Percentiles rank a stretch among this genome's conserved stretches.
Evolutionary conservation across 1,140 invertebrate genomes (phyloP).

Genomic region (Zaprionus davidi): DNA sequence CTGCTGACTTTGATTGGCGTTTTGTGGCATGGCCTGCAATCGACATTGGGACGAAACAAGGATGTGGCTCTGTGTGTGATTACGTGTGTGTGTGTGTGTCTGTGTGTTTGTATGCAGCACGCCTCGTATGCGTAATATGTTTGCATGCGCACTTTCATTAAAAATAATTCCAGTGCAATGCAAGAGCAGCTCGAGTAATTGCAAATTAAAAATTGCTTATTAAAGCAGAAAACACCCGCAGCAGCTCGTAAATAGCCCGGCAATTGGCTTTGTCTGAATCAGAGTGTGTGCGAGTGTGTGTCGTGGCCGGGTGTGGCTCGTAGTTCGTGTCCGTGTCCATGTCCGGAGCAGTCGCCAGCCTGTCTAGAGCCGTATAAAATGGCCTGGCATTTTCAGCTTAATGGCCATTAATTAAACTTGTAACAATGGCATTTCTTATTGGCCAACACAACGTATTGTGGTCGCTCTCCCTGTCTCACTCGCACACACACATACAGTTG

Average conservation of each 20-base stretch:
- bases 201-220: constrained; percentile 83
- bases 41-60: not conserved
- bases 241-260: constrained; percentile 40
- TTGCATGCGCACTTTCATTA: constrained; percentile 74
- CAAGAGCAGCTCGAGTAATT: constrained; percentile 65
- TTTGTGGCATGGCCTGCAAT: not conserved
- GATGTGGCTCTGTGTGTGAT: not conserved
- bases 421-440: constrained; percentile 72
- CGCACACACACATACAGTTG: not conserved
- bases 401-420: constrained; percentile 75
- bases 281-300: constrained; percentile 8
- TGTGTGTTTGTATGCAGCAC: constrained; percentile 62
- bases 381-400: constrained; percentile 56
- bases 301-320: constrained; percentile 23
- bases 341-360: constrained; percentile 21
- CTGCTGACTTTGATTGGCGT: constrained; percentile 3
- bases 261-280: constrained; percentile 36
- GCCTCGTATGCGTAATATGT: constrained; percentile 72
- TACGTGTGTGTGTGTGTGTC: not conserved
- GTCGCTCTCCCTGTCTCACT: constrained; percentile 15
- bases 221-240: constrained; percentile 64
- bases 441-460: constrained; percentile 28
- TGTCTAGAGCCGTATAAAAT: constrained; percentile 57
- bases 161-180: constrained; percentile 68
- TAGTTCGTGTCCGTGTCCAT: constrained; percentile 17